Evolutionary conservation across 2,113 vertebrate genomes (phyloP), one percentile per base, ranked within the genome.

Genomic region (Tragelaphus buxtoni): DNA sequence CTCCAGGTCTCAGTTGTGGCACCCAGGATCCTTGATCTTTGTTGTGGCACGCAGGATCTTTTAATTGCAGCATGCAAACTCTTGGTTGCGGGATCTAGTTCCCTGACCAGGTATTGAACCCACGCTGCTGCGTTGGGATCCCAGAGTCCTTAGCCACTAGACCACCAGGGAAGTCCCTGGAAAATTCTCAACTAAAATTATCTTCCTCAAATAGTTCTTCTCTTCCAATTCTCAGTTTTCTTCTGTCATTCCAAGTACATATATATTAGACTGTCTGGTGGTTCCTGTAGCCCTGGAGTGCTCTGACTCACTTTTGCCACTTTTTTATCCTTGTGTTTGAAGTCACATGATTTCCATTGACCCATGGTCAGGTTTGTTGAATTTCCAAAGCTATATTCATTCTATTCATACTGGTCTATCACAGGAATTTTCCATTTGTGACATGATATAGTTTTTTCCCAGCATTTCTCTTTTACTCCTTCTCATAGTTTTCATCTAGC

Each of bases 321-420:
- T 32, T 60, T 69, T 55, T 91, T 88, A 16, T 88, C 30, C n/a
- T 55, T 82, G 30, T 81, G 45, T 86, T 91, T 91, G 30, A 79
- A 14, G 60, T 91, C 58, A 42, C 8, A 80, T 84, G 17, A 55
- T 85, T 91, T 91, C 69, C 77, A 7, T 56, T 92, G 72, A 49
- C 28, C 49, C 45, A 42, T 61, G 77, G 74, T 93, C 17, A 90
- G 77, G 28, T 32, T 16, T 83, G 69, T 65, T 55, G 26, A 65
- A 88, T 60, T 72, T 53, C 18, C 35, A 79, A 84, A 85, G 58
- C 14, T 80, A 18, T 80, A 51, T 80, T 79, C 24, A 55, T 88
- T 84, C 16, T 91, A 4, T 17, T 63, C 39, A 51, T 32, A 7
- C 77, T 42, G 39, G 17, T 42, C 35, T 79, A 12, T 51, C 39